Evolutionary conservation across 2,797 vertebrate genomes (phyloP), one percentile per base, ranked within the genome.

Genomic region (Chloroceryle amazona): DNA sequence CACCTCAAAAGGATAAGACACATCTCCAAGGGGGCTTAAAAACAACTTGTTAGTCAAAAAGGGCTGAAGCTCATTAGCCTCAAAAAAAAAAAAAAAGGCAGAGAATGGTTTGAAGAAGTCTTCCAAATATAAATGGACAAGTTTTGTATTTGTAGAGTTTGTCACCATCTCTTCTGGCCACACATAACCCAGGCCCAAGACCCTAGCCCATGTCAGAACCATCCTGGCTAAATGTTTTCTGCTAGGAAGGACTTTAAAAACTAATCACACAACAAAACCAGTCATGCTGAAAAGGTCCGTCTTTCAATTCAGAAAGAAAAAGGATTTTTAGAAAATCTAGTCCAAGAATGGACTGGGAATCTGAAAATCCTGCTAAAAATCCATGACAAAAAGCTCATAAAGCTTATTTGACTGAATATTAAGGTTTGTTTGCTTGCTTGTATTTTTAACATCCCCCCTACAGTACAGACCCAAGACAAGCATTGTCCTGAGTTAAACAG

Each of bases 131-230:
- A 33, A 55, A 23, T 16, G 86, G 28, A 10, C 6, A 44, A 72
- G 42, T 25, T 73, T 17, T 41, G 4, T 12, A 55, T 41, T 26
- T n/a, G 14, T 35, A 68, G 49, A 7, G 31, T 60, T 41, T 4
- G 1, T 31, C 61, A 78, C 21, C n/a, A 41, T 26, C 80, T 65
- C 70, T 55, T 11, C 11, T 11, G 31, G 22, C 28, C 41, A n/a
- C 10, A 9, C 0, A 3, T 19, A 26, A 35, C 4, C 12, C n/a
- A 49, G 9, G 41, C 13, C 4, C 35, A 46, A 46, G 49, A 20
- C 12, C 17, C 12, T 58, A 66, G 49, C 26, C 23, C 18, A 9
- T 1, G 3, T 35, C 49, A 72, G 54, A 61, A 18, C 52, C 39
- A 6, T 12, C 11, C 31, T 39, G 28, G 20, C 8, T 33, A 47